Evolutionary conservation across 2,797 vertebrate genomes (phyloP).

Genomic region (Characodon lateralis): DNA sequence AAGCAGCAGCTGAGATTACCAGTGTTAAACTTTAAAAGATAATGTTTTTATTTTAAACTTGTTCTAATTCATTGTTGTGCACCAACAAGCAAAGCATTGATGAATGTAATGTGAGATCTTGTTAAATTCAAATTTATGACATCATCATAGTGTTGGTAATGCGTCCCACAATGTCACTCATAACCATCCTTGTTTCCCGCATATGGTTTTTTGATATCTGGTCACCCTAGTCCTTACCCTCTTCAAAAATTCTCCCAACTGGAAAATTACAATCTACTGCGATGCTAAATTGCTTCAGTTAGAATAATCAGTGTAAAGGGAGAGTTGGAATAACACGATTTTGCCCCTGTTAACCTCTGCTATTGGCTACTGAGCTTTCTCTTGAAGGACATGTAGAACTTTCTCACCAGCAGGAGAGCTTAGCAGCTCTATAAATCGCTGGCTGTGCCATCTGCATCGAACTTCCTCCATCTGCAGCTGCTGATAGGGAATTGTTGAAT

Average conservation of each 20-base stretch:
- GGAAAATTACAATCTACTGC: slow-evolving; percentile 22
- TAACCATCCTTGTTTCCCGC: too few relatives aligned
- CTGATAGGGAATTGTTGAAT: too few relatives aligned
- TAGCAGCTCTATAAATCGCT: slow-evolving; percentile 5
- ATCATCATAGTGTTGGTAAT: too few relatives aligned
- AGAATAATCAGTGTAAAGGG: slow-evolving; percentile 18
- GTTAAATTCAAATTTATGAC: too few relatives aligned
- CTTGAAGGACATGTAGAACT: slow-evolving; percentile 1
- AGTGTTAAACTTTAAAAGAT: too few relatives aligned
- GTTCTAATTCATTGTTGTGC: too few relatives aligned
- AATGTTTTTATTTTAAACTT: too few relatives aligned
- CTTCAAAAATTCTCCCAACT: slow-evolving; percentile 32
- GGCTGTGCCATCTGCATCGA: not conserved
- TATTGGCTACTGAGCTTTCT: slow-evolving; percentile 13
- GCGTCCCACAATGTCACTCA: too few relatives aligned
- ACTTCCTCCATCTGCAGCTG: not conserved
- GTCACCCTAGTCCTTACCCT: not conserved
- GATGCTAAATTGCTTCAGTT: slow-evolving; percentile 10
- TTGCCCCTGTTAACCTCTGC: slow-evolving; percentile 15
- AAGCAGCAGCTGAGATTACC: too few relatives aligned
- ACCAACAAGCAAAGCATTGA: too few relatives aligned
- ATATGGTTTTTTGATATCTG: too few relatives aligned
- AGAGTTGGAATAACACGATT: slow-evolving; percentile 16
- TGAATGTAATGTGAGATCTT: too few relatives aligned
- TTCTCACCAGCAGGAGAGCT: slow-evolving; percentile 19